Conservation (phyloP, 2,797 vertebrate species). For the Catamblyrhynchus diadema region DNA sequence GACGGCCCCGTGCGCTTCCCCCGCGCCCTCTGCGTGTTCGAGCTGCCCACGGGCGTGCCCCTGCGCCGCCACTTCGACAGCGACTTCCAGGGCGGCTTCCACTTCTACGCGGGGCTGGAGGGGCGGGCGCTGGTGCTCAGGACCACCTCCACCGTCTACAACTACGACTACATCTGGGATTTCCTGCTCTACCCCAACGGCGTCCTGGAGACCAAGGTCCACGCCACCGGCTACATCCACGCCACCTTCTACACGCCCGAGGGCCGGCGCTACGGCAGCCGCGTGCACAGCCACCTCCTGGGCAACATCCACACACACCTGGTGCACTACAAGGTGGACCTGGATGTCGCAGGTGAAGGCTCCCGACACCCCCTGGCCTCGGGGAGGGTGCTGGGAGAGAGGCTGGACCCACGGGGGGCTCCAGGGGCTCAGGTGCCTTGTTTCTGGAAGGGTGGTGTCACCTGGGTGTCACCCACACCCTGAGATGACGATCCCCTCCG, state of each 20-base stretch:
- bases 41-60: slow-evolving; percentile 87
- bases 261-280: slow-evolving; percentile 83
- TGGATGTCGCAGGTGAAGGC: slow-evolving; percentile 87
- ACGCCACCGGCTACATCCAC: slow-evolving; percentile 90
- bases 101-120: slow-evolving; percentile 87
- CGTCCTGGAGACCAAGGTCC: slow-evolving; percentile 88
- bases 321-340: slow-evolving; percentile 91
- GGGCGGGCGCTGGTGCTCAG: slow-evolving; percentile 87
- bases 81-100: slow-evolving; percentile 82
- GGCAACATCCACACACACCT: slow-evolving; percentile 96
- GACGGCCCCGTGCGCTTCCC: slow-evolving; percentile 80
- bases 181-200: slow-evolving; percentile 90
- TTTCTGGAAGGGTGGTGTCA: accelerated
- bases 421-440: accelerated
- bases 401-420: accelerated
- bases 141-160: slow-evolving; percentile 92
- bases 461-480: accelerated
- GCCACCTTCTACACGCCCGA: slow-evolving; percentile 88
- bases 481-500: accelerated
- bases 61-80: slow-evolving; percentile 89
- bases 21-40: slow-evolving; percentile 88
- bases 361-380: accelerated
- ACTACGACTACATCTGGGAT: slow-evolving; percentile 98
- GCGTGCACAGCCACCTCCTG: slow-evolving; percentile 83
- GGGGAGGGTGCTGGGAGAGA: not conserved